These are phyloP conservation scores for Lathronympha strigana DNA, from an alignment of 2,888 invertebrate species.

Conservation along the genomic window DNA sequence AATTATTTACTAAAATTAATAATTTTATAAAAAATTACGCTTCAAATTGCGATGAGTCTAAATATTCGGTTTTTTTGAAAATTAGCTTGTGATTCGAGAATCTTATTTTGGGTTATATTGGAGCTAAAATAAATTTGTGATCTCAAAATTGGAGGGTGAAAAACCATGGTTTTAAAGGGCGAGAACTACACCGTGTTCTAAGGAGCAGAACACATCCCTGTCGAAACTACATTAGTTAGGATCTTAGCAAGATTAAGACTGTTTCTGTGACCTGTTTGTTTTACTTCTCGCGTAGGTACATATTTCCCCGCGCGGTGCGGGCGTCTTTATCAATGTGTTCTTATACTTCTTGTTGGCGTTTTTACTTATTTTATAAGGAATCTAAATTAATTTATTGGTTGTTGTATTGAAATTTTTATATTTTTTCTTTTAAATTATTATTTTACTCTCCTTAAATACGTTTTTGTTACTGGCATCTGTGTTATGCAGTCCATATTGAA, in stretches of 20 bases:
- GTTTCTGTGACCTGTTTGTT: slow-evolving; percentile 85
- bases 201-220: slow-evolving; percentile 84
- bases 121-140: slow-evolving; percentile 49
- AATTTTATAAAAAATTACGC: slow-evolving; percentile 63
- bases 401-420: slow-evolving; percentile 80
- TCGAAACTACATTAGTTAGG: slow-evolving; percentile 81
- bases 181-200: slow-evolving; percentile 79
- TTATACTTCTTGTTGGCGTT: slow-evolving; percentile 84
- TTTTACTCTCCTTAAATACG: slow-evolving; percentile 66
- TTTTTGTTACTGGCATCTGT: slow-evolving; percentile 75
- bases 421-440: slow-evolving; percentile 79
- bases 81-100: slow-evolving; percentile 72
- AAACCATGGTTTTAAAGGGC: slow-evolving; percentile 62
- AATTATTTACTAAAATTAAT: slow-evolving; percentile 80
- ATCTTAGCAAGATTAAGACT: slow-evolving; percentile 84
- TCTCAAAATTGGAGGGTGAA: slow-evolving; percentile 49
- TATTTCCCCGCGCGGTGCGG: slow-evolving; percentile 54
- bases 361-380: slow-evolving; percentile 84
- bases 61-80: slow-evolving; percentile 68
- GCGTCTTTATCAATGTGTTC: slow-evolving; percentile 80
- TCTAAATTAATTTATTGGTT: slow-evolving; percentile 85
- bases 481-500: slow-evolving; percentile 72
- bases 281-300: slow-evolving; percentile 76
- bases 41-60: slow-evolving; percentile 65
- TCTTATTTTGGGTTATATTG: slow-evolving; percentile 73